Base-by-base conservation (phyloP, 2,113 vertebrate species). In the Aix galericulata region DNA sequence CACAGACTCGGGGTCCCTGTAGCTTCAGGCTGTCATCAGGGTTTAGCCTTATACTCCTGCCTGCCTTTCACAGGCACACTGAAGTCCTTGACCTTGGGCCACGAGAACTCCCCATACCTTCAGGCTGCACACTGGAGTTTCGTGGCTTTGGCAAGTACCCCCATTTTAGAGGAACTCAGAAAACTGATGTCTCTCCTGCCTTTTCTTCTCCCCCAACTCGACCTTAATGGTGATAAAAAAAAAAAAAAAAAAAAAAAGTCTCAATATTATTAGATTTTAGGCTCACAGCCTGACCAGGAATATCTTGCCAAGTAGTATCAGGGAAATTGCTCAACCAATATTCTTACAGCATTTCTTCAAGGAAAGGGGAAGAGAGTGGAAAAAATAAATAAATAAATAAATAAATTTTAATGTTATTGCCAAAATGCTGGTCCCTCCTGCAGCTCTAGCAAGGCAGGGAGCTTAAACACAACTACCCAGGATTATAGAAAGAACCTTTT, bases 61-160 rank as follows among this genome's bases (percentile, higher is more conserved):
- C 55, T 38, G 34, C 16, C 74, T 13, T 36, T 3, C 56, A 15
- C 4, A 23, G 59, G 12, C 53, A 46, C 16, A 14, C 9, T 16
- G 23, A 1, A 0, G 6, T 29, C 86, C 67, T 11, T 13, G 5
- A 3, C 32, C 72, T 42, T 7, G 6, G 20, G 23, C 58, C 58
- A 44, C 0, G 0, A 36, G 62, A 31, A 46, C 29, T 62, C 69
- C 36, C 60, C 1, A 0, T 7, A 25, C 36, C 67, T n/a, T 16
- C 5, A 20, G 46, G 25, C 18, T 58, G 31, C 81, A 38, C 2
- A 0, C 18, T 42, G 8, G 3, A 50, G 17, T 16, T 78, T 1
- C 31, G 6, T 2, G 7, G 36, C 69, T 55, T 66, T 62, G 13
- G 13, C 18, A 66, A 32, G 26, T 31, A 8, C 23, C 6, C 38